Base-by-base conservation (phyloP, 1,140 invertebrate species). In the Tachypleus tridentatus region DNA sequence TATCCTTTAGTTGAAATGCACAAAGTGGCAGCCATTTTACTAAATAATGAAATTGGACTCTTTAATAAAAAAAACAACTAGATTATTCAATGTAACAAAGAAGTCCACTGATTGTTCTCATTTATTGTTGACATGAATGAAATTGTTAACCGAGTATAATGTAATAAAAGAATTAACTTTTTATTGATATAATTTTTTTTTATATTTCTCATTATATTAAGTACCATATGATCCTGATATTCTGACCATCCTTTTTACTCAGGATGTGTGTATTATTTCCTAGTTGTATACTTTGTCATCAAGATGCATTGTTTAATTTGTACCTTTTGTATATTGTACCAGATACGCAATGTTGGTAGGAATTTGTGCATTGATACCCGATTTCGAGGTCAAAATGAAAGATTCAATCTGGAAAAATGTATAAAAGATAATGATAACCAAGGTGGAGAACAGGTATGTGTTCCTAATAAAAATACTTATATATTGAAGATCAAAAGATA, bases 321-420 rank as follows among this genome's bases (percentile, higher is more conserved):
- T 29, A 29, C 2, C 29, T 29, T 29, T 29, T 29, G 29, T 29
- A 29, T 29, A 29, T 29, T 29, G 29, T 54, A 1, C n/a, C 53
- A 85, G 81, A 84, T 91, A 58, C 76, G 85, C 65, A 90, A 86
- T 75, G 76, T 85, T 54, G 86, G 79, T 1, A 76, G 82, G 0
- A 80, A 86, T 49, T 72, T 88, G 4, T 93, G 91, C 75, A 76
- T 93, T n/a, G 90, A 94, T 73, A 83, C 87, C 0, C 81, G 84
- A 65, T 83, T 83, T 70, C 82, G 81, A 63, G 81, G 79, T 4
- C 79, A 82, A 47, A 85, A 88, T 73, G 83, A 86, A 62, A 76
- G 80, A 49, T 81, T 93, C 68, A 82, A 81, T 3, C 75, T 90
- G 49, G 80, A 84, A 70, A 78, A 74, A 63, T 87, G 85, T 70